Base-by-base conservation (phyloP, 2,888 invertebrate genomes). In the Galerucella nymphaeae region DNA sequence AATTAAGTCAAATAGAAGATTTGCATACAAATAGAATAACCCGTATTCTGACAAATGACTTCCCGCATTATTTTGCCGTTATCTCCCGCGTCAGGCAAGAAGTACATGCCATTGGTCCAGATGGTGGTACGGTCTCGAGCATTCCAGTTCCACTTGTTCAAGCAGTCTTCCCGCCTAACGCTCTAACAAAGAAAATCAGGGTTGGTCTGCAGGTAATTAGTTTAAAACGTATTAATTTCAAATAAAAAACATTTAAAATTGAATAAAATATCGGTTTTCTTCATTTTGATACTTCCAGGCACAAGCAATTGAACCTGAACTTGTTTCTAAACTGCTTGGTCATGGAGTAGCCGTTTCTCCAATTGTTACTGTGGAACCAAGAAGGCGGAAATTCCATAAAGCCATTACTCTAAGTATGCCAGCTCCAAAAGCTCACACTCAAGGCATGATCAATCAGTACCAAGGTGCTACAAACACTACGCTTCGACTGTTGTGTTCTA, bases 161-260 rank as follows among this genome's bases (percentile, higher is more conserved):
- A 81, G 92, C 93, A 8, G 89, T 91, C 78, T 99, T 99, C 90
- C 99, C 99, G 20, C 93, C 96, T 55, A 94, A 95, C 79, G 98
- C 99, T 57, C 91, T 99, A 63, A 99, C 98, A n/a, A 99, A 99
- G 89, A 97, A 97, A 87, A 99, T 99, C 88, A 94, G 96, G 88
- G 98, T 99, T 81, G 98, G 98, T 76, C 90, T 98, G 76, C 98
- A 98, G 90, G 94, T 93, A 87, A 72, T 30, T 16, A 58, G 5
- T 23, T 58, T 14, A 30, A 58, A 57, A 30, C 13, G n/a, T 18
- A 53, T 45, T 45, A 11, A 11, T 42, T 42, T 42, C 13, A 11
- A 8, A 10, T 10, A 42, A 42, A 42, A 4, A 13, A 13, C 13
- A 4, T 45, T 38, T 38, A 38, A 38, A 1, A 45, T 45, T 20